Percentiles rank a stretch among this genome's conserved stretches.
Evolutionary conservation across 2,888 invertebrate genomes (phyloP).

Genomic region (Eupithecia insigniata): DNA sequence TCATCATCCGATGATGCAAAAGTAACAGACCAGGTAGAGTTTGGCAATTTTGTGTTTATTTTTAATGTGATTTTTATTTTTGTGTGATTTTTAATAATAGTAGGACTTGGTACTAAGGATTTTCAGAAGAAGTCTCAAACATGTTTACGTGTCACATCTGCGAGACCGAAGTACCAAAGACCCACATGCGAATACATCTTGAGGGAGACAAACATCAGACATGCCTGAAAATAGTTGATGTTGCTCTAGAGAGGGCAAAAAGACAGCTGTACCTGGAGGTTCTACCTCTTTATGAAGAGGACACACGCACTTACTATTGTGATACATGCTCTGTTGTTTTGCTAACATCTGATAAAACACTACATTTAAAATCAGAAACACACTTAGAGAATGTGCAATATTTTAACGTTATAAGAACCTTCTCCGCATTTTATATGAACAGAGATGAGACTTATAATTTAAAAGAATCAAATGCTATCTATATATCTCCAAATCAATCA

Average conservation of each 20-base stretch:
- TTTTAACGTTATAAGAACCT: neutral
- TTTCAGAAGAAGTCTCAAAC: conserved; percentile 33
- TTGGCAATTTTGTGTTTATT: neutral
- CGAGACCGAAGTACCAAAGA: conserved; percentile 50
- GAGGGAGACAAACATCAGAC: conserved; percentile 50
- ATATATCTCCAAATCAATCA: neutral
- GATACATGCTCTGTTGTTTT: conserved; percentile 45
- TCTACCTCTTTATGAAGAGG: neutral
- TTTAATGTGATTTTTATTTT: too few relatives aligned
- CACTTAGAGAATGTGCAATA: neutral
- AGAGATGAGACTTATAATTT: neutral
- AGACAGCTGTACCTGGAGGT: conserved; percentile 40
- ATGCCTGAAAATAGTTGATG: conserved; percentile 47
- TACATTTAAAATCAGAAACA: neutral
- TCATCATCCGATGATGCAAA: too few relatives aligned
- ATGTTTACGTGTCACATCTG: conserved; percentile 53
- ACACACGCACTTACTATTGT: conserved; percentile 48
- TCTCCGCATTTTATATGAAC: conserved; percentile 1
- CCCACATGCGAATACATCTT: conserved; percentile 47
- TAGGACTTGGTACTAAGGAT: conserved; percentile 6
- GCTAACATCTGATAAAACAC: neutral
- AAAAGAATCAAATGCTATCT: neutral
- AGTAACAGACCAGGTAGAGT: too few relatives aligned
- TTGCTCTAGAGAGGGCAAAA: conserved; percentile 46
- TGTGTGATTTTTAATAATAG: neutral